Evolutionary conservation across 2,888 invertebrate species (phyloP).

Genomic region (Harpalus rufipes): DNA sequence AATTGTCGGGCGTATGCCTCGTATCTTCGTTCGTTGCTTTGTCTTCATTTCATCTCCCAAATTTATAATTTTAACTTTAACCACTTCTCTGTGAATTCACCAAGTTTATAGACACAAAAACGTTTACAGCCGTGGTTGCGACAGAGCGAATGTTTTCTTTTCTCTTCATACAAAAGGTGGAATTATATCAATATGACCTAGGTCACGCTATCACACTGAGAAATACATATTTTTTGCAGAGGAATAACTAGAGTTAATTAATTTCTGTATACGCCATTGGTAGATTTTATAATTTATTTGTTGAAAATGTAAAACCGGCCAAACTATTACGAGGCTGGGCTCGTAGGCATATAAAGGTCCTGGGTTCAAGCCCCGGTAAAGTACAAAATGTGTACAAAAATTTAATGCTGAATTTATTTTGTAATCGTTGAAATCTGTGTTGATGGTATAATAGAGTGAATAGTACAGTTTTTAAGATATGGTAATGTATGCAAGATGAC

Average conservation of each 20-base stretch:
- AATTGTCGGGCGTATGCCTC: conserved; percentile 41
- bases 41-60: neutral
- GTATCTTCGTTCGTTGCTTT: conserved; percentile 11
- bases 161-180: neutral
- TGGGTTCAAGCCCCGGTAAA: no score
- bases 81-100: conserved; percentile 9
- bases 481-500: conserved; percentile 1
- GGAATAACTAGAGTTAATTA: neutral
- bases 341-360: no score
- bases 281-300: no score
- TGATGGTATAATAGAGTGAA: neutral
- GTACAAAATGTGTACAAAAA: no score
- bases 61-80: conserved; percentile 35
- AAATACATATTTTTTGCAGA: neutral
- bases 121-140: neutral
- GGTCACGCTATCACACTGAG: neutral
- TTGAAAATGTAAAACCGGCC: no score
- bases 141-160: neutral
- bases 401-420: no score
- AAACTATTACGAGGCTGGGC: no score
- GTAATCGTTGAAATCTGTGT: neutral
- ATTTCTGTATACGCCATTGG: neutral
- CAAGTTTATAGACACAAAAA: conserved; percentile 31
- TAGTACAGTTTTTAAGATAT: neutral
- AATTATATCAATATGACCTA: neutral